A percentile compares a stretch with the other conserved stretches of the same genome.
phyloP scores from a whole-genome alignment of 92 coral and sea anemone species.

The Epizoanthus illoricatus region DNA sequence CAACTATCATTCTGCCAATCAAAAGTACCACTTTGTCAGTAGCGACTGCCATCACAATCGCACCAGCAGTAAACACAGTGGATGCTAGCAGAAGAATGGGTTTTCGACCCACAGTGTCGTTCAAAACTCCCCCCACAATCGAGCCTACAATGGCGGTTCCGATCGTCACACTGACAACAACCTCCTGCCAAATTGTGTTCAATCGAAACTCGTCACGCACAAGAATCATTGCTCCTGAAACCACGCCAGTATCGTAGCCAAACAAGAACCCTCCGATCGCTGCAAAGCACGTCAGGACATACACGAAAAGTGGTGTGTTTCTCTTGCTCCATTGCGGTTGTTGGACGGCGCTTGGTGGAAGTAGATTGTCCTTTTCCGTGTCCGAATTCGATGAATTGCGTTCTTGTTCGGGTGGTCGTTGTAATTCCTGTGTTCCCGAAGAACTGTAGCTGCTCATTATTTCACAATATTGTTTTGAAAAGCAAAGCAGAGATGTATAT shows the following conservation, averaged over 20 bases:
- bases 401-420: neutral
- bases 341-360: neutral
- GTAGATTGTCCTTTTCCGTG: slow-evolving; percentile 8
- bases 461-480: neutral
- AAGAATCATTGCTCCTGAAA: slow-evolving; percentile 90
- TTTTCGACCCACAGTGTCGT: slow-evolving; percentile 73
- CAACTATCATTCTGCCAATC: slow-evolving; percentile 82
- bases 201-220: slow-evolving; percentile 68
- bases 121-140: slow-evolving; percentile 70
- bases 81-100: slow-evolving; percentile 71
- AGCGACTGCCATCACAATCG: slow-evolving; percentile 82
- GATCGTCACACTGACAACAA: slow-evolving; percentile 82
- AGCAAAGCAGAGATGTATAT: too few relatives aligned
- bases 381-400: neutral
- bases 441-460: neutral
- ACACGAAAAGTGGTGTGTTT: slow-evolving; percentile 53
- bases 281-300: slow-evolving; percentile 74
- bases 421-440: slow-evolving; percentile 2
- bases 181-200: slow-evolving; percentile 78
- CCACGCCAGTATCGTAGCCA: slow-evolving; percentile 96
- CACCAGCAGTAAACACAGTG: slow-evolving; percentile 79
- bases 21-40: slow-evolving; percentile 59
- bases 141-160: slow-evolving; percentile 86
- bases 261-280: slow-evolving; percentile 94
- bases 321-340: slow-evolving; percentile 7